Base-by-base conservation (phyloP, 2,797 vertebrate species). In the Chromobotia macracanthus region DNA sequence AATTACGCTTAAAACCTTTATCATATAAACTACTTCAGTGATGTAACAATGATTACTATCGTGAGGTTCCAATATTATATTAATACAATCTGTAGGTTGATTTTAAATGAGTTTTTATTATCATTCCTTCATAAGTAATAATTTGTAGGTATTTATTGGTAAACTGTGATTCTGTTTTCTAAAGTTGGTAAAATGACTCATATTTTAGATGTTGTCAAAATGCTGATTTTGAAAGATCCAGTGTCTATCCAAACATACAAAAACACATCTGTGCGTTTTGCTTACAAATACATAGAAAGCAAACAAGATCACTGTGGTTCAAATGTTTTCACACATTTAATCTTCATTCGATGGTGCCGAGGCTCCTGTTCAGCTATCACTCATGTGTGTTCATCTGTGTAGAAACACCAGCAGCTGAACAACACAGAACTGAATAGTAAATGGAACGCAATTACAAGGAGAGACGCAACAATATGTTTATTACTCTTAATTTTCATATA, bases 401-500 rank as follows among this genome's bases (percentile, higher is more conserved):
- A 5, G 28, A 35, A 53, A 70, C 10, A 25, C 28, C 9, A 51
- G 67, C 44, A 28, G 31, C 15, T 5, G 2, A 71, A 70, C 21
- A 56, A 60, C 31, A 65, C 60, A 38, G 67, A 61, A 70, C 41
- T 63, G 44, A 70, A 70, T 38, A 38, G 12, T 63, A 70, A 63
- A 78, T 63, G 31, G 75, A 70, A 70, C 50, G 44, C 76, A 78
- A 70, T 71, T 71, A 78, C 46, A 53, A 70, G 28, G 44, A 77
- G 55, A 53, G 56, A 51, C 28, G 44, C 44, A 71, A 71, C 44
- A 61, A 71, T 19, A 51, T 56, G 56, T 63, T 78, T 70, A 69
- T 78, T 78, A 56, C 15, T 53, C 76, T 70, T 60, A 53, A 68
- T 77, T 77, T 77, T 65, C 66, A 69, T 67, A 58, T 19, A 60